Base-by-base conservation (phyloP, 2,888 invertebrate species). In the Oeneis ivallda region DNA sequence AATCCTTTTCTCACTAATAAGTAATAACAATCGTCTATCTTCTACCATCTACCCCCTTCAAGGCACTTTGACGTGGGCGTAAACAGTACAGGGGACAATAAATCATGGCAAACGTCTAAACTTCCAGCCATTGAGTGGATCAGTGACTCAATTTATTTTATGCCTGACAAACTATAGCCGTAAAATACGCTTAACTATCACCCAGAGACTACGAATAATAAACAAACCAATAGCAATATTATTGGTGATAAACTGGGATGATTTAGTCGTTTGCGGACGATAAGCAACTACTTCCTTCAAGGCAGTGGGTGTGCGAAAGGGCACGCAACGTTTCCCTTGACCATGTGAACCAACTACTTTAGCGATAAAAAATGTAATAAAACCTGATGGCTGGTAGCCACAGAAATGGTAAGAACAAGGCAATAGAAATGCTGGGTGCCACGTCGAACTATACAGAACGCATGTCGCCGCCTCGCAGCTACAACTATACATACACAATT, bases 111-210 rank as follows among this genome's bases (percentile, higher is more conserved):
- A 54, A 62, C 62, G 54, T 62, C 62, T 63, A 47, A 49, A 56
- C 56, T 63, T 63, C 26, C 47, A 49, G 58, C 56, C 37, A 58
- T 54, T 39, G 63, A 50, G 37, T 34, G 47, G 54, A 56, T 62
- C 45, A 56, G 34, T 15, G 26, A 32, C 39, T 50, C 58, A 58
- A 64, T 64, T 64, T 32, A 52, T 58, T 61, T 60, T 60, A 60
- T 50, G 49, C 34, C 60, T 39, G 60, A 49, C 49, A 26, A 56
- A 60, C 59, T 53, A 60, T 47, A 43, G 34, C 57, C 61, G 56
- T 65, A 49, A 65, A 65, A 65, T 62, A 65, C 56, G 57, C 13
- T 49, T 65, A 61, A 65, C 56, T 62, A 43, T 62, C 65, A 34
- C 56, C 65, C 32, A 7, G 49, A 56, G 56, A 61, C 32, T 41